Evolutionary conservation across 2,888 invertebrate genomes (phyloP).

Genomic region (Muschampia plurimacula): DNA sequence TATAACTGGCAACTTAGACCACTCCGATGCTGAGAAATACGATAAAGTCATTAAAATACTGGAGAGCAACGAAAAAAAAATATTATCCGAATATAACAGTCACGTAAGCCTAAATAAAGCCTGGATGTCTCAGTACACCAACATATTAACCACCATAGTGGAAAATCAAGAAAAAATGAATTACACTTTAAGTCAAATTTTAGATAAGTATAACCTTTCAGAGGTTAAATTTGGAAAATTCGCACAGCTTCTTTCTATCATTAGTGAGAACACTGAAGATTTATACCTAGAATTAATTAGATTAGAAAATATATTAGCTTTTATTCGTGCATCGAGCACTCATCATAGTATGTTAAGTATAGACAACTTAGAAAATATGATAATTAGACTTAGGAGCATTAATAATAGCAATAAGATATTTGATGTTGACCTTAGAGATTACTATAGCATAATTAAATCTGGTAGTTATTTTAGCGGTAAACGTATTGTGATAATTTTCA

Average conservation of each 20-base stretch:
- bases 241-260: constrained; percentile 16
- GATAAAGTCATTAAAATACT: constrained; percentile 36
- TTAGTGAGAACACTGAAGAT: constrained; percentile 20
- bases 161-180: constrained; percentile 12
- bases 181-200: background rate
- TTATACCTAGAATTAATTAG: constrained; percentile 21
- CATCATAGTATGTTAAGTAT: constrained; percentile 32
- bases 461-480: constrained; percentile 21
- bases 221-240: constrained; percentile 21
- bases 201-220: background rate
- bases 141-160: background rate
- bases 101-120: constrained; percentile 10
- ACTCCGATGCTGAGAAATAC: constrained; percentile 32
- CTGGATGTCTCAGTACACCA: constrained; percentile 29
- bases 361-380: constrained; percentile 14
- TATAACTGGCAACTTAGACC: constrained; percentile 38
- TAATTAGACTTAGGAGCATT: constrained; percentile 3
- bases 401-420: constrained; percentile 4
- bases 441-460: constrained; percentile 27
- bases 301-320: constrained; percentile 34
- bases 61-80: constrained; percentile 30
- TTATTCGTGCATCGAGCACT: constrained; percentile 26
- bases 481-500: constrained; percentile 24
- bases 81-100: constrained; percentile 12
- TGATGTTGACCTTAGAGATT: constrained; percentile 12